phyloP scores from a whole-genome alignment of 30 jellyfish, hydroid and myxozoan species.

The Chrysaora quinquecirrha region DNA sequence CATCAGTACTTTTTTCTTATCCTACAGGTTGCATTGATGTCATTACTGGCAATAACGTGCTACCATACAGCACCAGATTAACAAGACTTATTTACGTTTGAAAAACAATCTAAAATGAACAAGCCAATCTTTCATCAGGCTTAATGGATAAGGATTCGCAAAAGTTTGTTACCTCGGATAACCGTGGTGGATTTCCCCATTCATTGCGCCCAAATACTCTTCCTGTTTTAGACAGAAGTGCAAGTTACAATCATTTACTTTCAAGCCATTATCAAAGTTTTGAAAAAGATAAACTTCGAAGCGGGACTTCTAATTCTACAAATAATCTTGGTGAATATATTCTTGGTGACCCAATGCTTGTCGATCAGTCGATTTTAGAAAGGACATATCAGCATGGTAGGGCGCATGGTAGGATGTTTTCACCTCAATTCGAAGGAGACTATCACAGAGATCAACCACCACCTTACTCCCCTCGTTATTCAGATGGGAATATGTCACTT shows the following conservation, averaged over 20 bases:
- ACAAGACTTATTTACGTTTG: background rate
- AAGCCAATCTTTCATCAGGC: background rate
- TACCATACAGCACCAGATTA: background rate
- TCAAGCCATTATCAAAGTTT: background rate
- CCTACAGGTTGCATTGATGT: too few species aligned
- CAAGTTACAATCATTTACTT: background rate
- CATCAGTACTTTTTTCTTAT: too few species aligned
- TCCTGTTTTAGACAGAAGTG: background rate
- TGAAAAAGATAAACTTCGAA: background rate
- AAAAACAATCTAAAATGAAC: background rate
- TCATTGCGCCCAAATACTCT: background rate
- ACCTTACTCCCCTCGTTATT: background rate
- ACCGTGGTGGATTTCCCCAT: background rate
- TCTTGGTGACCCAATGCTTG: conserved; percentile 58
- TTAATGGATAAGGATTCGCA: background rate
- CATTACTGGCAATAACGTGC: background rate
- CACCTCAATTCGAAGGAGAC: conserved; percentile 49
- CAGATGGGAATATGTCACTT: background rate
- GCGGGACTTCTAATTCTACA: background rate
- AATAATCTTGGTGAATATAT: conserved; percentile 16
- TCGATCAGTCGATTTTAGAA: background rate
- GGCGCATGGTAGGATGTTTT: conserved; percentile 18
- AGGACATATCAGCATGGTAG: conserved; percentile 30
- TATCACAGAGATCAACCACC: background rate
- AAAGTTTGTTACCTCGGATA: background rate